Evolutionary conservation across 2,797 vertebrate species (phyloP).

Genomic region (Spheniscus humboldti): DNA sequence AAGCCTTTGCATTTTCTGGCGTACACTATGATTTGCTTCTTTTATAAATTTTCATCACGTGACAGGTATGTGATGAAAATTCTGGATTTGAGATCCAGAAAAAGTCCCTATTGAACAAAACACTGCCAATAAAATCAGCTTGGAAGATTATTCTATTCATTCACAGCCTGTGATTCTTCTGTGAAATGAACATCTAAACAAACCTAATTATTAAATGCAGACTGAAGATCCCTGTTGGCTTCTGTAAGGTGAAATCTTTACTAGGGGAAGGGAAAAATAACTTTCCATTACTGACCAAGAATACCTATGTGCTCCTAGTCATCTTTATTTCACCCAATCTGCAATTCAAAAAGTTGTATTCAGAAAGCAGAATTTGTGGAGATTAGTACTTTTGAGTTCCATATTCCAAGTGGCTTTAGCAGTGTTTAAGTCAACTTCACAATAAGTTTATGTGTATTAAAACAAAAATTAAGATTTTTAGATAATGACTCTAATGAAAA

Average conservation of each 20-base stretch:
- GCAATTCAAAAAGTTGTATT: neutral
- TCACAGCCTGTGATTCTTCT: neutral
- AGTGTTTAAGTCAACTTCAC: neutral
- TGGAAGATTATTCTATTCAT: neutral
- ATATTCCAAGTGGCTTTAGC: conserved; percentile 1
- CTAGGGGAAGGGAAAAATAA: neutral
- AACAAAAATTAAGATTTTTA: conserved; percentile 24
- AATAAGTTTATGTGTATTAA: neutral
- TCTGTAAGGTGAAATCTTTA: neutral
- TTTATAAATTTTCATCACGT: neutral
- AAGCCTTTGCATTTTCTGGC: neutral
- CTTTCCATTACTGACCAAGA: neutral
- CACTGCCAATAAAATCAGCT: neutral
- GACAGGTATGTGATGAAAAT: neutral
- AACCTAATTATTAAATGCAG: neutral
- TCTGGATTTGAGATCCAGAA: neutral
- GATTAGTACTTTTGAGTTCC: neutral
- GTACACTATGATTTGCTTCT: neutral
- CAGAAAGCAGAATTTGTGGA: neutral
- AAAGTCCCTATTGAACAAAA: neutral
- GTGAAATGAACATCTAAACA: neutral
- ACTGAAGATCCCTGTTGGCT: neutral
- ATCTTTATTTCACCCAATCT: neutral
- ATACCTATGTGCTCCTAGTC: neutral
- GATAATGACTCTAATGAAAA: conserved; percentile 10